phyloP scores from a whole-genome alignment of 2,113 vertebrate species.

The Trogon melanurus region DNA sequence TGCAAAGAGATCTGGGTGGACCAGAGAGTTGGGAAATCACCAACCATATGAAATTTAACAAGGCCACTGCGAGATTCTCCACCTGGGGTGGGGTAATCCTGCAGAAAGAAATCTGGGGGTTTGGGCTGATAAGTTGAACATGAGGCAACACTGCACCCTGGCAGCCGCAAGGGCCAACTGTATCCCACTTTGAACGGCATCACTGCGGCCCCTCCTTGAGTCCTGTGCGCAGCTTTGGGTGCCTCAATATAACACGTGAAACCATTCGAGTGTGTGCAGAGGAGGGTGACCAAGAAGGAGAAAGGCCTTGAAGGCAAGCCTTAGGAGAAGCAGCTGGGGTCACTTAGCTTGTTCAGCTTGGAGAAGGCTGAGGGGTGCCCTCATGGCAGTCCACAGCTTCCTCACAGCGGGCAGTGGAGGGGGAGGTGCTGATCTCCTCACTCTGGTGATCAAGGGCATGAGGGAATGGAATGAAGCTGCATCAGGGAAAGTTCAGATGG shows the following conservation, averaged over 20 bases:
- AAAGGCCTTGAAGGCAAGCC: neutral
- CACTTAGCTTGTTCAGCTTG: no score
- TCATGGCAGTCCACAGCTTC: no score
- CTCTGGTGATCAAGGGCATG: no score
- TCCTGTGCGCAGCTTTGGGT: fast-evolving
- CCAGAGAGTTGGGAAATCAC: neutral
- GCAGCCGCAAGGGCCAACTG: neutral
- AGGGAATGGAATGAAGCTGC: no score
- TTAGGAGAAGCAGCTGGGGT: neutral
- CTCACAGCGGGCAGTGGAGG: no score
- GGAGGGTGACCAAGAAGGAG: neutral
- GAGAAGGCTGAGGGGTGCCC: no score
- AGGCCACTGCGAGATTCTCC: neutral
- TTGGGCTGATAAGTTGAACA: fast-evolving
- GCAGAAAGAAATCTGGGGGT: neutral
- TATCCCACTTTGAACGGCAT: fast-evolving
- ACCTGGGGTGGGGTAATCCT: neutral
- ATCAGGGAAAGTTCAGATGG: neutral
- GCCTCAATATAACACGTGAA: neutral
- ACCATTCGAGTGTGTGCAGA: neutral
- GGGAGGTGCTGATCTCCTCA: no score
- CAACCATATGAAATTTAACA: neutral
- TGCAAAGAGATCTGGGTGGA: neutral
- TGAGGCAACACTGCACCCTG: neutral
- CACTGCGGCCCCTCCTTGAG: fast-evolving